These are phyloP conservation scores for Hassar affinis DNA, from an alignment of 2,113 vertebrate species.

Conservation along the genomic window DNA sequence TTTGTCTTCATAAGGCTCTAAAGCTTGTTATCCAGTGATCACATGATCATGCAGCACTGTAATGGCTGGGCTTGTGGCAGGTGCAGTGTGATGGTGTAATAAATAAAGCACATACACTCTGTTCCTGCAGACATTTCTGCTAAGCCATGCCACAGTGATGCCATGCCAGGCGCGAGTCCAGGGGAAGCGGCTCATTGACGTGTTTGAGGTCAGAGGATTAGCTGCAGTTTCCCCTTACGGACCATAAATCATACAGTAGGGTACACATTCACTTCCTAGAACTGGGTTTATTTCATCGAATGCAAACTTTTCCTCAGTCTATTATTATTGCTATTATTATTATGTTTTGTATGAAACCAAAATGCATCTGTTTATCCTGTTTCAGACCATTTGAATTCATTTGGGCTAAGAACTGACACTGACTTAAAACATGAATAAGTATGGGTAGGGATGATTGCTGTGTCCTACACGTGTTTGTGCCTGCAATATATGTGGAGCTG, in stretches of 20 bases:
- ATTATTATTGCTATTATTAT: neutral
- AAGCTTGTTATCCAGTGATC: neutral
- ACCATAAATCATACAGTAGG: constrained; percentile 10
- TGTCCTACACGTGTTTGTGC: neutral
- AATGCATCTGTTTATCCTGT: neutral
- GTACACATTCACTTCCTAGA: neutral
- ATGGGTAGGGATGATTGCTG: neutral
- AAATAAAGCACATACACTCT: constrained; percentile 28
- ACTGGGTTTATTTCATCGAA: too few species aligned
- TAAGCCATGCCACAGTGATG: constrained; percentile 18
- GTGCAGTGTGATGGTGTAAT: constrained; percentile 18
- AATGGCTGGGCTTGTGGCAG: constrained; percentile 37
- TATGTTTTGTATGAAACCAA: neutral
- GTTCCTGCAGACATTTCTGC: constrained; percentile 23
- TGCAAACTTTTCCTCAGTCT: neutral
- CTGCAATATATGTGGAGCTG: constrained; percentile 5
- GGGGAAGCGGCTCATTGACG: constrained; percentile 24
- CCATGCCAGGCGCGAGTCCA: neutral
- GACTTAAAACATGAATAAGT: neutral
- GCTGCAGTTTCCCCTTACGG: constrained; percentile 23
- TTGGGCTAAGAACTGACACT: neutral
- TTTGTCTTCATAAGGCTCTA: constrained; percentile 25
- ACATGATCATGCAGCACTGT: constrained; percentile 5
- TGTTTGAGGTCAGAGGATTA: constrained; percentile 29
- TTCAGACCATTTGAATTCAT: neutral